A percentile compares a stretch with the other conserved stretches of the same genome.
These are phyloP conservation scores for Luidia sarsii DNA, from an alignment of 53 echinoderm and acorn worm genomes.

Conservation along the genomic window DNA sequence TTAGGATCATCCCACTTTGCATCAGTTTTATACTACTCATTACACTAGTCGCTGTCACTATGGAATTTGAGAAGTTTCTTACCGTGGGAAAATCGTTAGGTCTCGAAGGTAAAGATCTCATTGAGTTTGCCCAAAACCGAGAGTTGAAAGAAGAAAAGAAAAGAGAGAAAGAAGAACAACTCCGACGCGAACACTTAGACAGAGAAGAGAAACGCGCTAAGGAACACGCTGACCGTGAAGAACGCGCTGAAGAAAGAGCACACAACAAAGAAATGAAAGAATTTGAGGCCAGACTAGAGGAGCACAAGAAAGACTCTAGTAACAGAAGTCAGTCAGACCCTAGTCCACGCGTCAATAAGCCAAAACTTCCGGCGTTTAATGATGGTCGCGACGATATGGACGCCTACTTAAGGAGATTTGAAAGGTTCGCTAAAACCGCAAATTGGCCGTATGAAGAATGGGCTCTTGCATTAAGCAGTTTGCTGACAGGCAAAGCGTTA, in stretches of 20 bases:
- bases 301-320: neutral
- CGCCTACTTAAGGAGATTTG: slow-evolving; percentile 51
- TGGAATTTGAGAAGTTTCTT: slow-evolving; percentile 18
- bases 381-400: slow-evolving; percentile 52
- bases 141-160: slow-evolving; percentile 9
- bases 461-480: slow-evolving; percentile 28
- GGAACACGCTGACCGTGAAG: neutral
- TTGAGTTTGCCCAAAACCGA: neutral
- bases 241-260: slow-evolving; percentile 1
- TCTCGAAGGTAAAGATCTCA: slow-evolving; percentile 16
- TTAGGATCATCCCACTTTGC: too few species aligned
- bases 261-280: slow-evolving; percentile 6
- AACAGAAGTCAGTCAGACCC: neutral
- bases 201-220: neutral
- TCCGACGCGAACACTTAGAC: neutral
- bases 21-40: neutral
- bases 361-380: slow-evolving; percentile 40
- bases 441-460: slow-evolving; percentile 40
- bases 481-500: slow-evolving; percentile 7
- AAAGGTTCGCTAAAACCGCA: slow-evolving; percentile 31
- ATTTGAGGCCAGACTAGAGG: neutral
- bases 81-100: slow-evolving; percentile 3
- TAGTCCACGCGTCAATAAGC: neutral
- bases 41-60: neutral
- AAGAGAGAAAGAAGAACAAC: neutral